These are phyloP conservation scores for Arrhamphus sclerolepis DNA, from an alignment of 2,797 vertebrate species.

Conservation along the genomic window DNA sequence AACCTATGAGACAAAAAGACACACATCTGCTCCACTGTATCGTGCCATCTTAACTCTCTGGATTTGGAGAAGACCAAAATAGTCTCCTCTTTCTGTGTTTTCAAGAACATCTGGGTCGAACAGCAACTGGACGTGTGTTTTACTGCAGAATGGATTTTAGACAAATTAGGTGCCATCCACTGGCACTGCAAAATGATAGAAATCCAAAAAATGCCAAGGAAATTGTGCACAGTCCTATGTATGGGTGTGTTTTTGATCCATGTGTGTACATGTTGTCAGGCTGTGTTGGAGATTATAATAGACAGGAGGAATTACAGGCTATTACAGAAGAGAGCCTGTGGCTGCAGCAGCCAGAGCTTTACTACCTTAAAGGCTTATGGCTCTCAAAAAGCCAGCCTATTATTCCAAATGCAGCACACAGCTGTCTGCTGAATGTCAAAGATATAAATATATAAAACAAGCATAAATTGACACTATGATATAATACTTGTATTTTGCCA, in stretches of 20 bases:
- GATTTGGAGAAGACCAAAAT: slow-evolving; percentile 25
- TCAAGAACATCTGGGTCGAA: slow-evolving; percentile 28
- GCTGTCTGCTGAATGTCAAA: slow-evolving; percentile 50
- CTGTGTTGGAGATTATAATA: slow-evolving; percentile 67
- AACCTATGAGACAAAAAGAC: slow-evolving; percentile 36
- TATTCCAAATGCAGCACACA: slow-evolving; percentile 58
- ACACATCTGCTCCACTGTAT: slow-evolving; percentile 21
- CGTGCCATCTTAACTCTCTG: slow-evolving; percentile 25
- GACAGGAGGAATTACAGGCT: slow-evolving; percentile 76
- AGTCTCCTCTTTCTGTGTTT: slow-evolving; percentile 13
- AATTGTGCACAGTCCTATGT: slow-evolving; percentile 1
- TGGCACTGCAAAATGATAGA: not conserved
- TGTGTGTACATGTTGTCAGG: slow-evolving; percentile 48
- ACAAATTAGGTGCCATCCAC: not conserved
- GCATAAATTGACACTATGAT: slow-evolving; percentile 33
- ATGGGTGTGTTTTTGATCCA: slow-evolving; percentile 8
- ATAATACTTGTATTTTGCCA: slow-evolving; percentile 40
- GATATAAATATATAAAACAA: slow-evolving; percentile 61
- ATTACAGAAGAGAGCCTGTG: slow-evolving; percentile 70
- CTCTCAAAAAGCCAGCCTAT: slow-evolving; percentile 60
- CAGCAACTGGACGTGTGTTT: not conserved
- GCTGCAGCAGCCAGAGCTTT: slow-evolving; percentile 60
- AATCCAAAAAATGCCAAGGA: slow-evolving; percentile 4
- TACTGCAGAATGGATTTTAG: not conserved
- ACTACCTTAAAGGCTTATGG: slow-evolving; percentile 65